A percentile compares a stretch with the other conserved stretches of the same genome.
Conservation (phyloP, 2,888 invertebrate genomes). For the Drosophila fungiperda region DNA sequence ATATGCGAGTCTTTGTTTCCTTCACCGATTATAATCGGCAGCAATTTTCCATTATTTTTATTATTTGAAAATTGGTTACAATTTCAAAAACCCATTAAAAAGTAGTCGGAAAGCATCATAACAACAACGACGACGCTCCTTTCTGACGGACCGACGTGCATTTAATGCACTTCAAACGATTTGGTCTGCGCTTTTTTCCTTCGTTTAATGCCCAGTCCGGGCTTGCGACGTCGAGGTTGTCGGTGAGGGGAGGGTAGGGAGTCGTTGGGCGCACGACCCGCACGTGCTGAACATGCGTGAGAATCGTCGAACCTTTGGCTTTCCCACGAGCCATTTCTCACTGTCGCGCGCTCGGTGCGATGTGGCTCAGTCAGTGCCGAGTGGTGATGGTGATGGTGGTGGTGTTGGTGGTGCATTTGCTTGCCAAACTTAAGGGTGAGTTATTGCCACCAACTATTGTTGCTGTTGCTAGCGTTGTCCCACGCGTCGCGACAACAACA, state of each 20-base stretch:
- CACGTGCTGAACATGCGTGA: slow-evolving; percentile 85
- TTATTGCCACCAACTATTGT: slow-evolving; percentile 36
- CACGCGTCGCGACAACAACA: slow-evolving; percentile 53
- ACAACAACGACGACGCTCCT: slow-evolving; percentile 37
- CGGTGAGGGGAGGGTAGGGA: not conserved
- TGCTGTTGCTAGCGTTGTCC: slow-evolving; percentile 37
- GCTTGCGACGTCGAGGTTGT: not conserved
- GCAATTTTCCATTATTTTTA: slow-evolving; percentile 60
- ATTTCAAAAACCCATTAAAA: slow-evolving; percentile 65
- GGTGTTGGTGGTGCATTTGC: slow-evolving; percentile 26
- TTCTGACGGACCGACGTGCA: slow-evolving; percentile 60
- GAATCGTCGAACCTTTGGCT: slow-evolving; percentile 83
- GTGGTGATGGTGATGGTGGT: slow-evolving; percentile 11
- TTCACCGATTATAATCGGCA: slow-evolving; percentile 37
- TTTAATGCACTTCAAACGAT: slow-evolving; percentile 75
- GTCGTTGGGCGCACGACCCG: slow-evolving; percentile 74
- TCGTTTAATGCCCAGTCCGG: slow-evolving; percentile 9
- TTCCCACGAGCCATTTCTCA: slow-evolving; percentile 80
- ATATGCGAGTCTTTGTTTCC: slow-evolving; percentile 12
- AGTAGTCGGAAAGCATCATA: slow-evolving; percentile 18
- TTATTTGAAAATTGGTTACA: slow-evolving; percentile 72
- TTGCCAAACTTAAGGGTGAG: slow-evolving; percentile 40
- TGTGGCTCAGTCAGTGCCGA: slow-evolving; percentile 4
- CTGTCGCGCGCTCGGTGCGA: slow-evolving; percentile 22
- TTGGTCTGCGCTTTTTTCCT: slow-evolving; percentile 47